These are phyloP conservation scores for Matsumyia berberina DNA, from an alignment of 2,888 invertebrate genomes.

Conservation along the genomic window DNA sequence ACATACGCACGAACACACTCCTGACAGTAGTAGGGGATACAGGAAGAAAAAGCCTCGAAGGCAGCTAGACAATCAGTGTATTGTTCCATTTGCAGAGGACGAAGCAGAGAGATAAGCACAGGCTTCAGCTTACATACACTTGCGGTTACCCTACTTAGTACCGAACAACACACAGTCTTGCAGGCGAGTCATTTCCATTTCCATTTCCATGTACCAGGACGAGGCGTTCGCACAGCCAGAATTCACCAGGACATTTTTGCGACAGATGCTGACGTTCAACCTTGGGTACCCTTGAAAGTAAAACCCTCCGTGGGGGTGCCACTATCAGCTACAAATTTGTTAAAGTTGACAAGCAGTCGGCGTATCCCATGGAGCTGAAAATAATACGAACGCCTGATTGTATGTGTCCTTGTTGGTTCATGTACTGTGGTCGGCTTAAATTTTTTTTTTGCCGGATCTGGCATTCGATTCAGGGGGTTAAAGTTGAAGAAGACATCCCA, in stretches of 20 bases:
- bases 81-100: constrained; percentile 64
- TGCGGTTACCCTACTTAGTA: constrained; percentile 72
- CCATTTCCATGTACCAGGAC: constrained; percentile 46
- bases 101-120: constrained; percentile 62
- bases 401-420: constrained; percentile 5
- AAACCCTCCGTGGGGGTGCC: constrained; percentile 55
- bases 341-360: constrained; percentile 68
- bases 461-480: neutral
- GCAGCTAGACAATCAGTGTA: constrained; percentile 74
- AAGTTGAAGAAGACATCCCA: neutral
- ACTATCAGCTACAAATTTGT: constrained; percentile 63
- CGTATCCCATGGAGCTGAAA: constrained; percentile 3
- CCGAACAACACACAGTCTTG: constrained; percentile 65
- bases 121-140: constrained; percentile 67
- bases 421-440: constrained; percentile 2
- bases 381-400: neutral
- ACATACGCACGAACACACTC: constrained; percentile 9
- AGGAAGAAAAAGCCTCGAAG: constrained; percentile 63
- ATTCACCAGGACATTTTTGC: constrained; percentile 23
- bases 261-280: constrained; percentile 67
- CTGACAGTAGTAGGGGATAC: constrained; percentile 31
- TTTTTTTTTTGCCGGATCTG: neutral
- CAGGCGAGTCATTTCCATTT: constrained; percentile 64
- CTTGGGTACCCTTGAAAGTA: constrained; percentile 72
- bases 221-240: constrained; percentile 4